Conservation (phyloP, 2,113 vertebrate species). For the Zosterops japonicus region DNA sequence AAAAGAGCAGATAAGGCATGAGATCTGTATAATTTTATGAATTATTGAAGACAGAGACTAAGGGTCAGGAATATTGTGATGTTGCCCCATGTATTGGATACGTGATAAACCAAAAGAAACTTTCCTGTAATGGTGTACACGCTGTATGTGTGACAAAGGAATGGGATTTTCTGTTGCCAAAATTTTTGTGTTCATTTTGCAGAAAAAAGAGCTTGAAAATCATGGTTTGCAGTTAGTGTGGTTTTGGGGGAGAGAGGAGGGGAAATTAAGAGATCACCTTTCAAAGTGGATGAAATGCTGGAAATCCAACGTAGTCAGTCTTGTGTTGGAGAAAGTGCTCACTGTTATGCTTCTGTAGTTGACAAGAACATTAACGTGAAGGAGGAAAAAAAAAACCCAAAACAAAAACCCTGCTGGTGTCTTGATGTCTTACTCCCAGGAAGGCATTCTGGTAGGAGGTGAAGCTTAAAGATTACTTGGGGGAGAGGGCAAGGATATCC, state of each 20-base stretch:
- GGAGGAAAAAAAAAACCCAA: background rate
- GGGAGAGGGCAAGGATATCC: background rate
- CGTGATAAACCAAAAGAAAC: background rate
- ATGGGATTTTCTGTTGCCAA: background rate
- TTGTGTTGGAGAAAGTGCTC: background rate
- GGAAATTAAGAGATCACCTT: background rate
- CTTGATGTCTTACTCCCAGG: conserved; percentile 1
- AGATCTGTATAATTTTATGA: background rate
- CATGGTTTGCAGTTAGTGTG: background rate
- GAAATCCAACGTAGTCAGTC: background rate
- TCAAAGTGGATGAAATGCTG: background rate
- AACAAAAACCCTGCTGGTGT: background rate
- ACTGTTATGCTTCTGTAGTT: background rate
- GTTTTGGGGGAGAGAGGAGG: background rate
- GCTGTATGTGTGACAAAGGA: background rate
- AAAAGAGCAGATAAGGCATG: background rate
- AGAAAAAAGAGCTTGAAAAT: background rate
- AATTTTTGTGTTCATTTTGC: background rate
- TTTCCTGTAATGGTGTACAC: background rate
- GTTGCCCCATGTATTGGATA: background rate
- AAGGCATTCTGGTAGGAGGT: background rate
- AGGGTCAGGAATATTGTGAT: background rate
- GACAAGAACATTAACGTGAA: background rate
- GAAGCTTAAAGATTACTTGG: background rate
- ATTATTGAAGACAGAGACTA: background rate